Conservation (phyloP, 2,888 invertebrate species). For the Conomelus anceps region DNA sequence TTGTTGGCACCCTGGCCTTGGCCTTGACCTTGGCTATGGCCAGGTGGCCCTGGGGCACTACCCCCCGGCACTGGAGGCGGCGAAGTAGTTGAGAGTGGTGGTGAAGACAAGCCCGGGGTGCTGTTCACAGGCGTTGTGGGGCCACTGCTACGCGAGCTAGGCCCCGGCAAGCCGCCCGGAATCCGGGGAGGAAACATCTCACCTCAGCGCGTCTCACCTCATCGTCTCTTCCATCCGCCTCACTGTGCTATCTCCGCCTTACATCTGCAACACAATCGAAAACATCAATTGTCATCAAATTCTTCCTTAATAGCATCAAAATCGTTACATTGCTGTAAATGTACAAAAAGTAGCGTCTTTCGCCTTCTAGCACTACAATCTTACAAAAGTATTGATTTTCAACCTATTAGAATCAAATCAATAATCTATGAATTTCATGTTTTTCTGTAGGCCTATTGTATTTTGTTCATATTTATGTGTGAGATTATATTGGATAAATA, state of each 20-base stretch:
- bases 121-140: background rate
- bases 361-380: too few species aligned
- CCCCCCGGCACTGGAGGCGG: background rate
- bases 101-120: background rate
- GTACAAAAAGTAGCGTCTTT: too few species aligned
- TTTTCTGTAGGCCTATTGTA: too few species aligned
- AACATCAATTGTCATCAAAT: background rate
- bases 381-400: too few species aligned
- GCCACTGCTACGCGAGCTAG: conserved; percentile 14
- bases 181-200: conserved; percentile 31
- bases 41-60: background rate
- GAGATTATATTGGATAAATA: too few species aligned
- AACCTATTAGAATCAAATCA: too few species aligned
- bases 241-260: background rate
- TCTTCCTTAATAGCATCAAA: too few species aligned
- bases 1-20: background rate
- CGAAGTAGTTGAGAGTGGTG: background rate
- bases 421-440: too few species aligned
- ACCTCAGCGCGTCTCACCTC: conserved; percentile 3
- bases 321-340: too few species aligned
- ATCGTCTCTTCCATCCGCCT: background rate
- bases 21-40: background rate
- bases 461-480: too few species aligned
- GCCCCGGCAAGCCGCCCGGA: conserved; percentile 29
- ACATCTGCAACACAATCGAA: background rate